Conservation (phyloP, 2,888 invertebrate genomes). For the Tiliacea citrago region DNA sequence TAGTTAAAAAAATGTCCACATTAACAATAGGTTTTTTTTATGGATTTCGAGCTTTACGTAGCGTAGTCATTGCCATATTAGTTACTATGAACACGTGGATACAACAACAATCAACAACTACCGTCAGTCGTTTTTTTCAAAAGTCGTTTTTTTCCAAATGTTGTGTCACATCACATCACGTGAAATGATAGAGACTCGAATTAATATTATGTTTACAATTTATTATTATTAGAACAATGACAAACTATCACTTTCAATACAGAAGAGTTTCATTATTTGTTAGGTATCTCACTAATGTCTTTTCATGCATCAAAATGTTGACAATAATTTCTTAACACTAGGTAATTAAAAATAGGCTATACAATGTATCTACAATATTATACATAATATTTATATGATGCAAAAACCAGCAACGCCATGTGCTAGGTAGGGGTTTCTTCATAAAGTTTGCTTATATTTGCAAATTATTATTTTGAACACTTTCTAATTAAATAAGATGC, state of each 20-base stretch:
- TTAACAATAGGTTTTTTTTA: neutral
- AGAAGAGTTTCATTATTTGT: conserved; percentile 59
- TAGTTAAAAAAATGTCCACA: neutral
- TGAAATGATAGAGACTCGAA: conserved; percentile 23
- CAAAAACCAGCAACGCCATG: conserved; percentile 38
- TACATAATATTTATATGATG: conserved; percentile 44
- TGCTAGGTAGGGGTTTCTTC: conserved; percentile 16
- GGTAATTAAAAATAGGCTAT: conserved; percentile 59
- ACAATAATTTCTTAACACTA: conserved; percentile 63
- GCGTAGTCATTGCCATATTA: neutral
- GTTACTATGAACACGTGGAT: conserved; percentile 9
- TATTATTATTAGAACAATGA: conserved; percentile 42
- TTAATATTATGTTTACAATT: conserved; percentile 43
- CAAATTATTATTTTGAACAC: conserved; percentile 47
- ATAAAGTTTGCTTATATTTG: conserved; percentile 28
- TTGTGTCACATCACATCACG: neutral
- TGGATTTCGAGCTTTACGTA: neutral
- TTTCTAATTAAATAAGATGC: conserved; percentile 33
- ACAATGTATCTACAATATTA: conserved; percentile 58
- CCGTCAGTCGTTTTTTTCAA: conserved; percentile 26
- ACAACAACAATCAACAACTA: conserved; percentile 18
- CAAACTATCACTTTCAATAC: conserved; percentile 50
- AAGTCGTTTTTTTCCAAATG: conserved; percentile 13
- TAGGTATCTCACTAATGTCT: conserved; percentile 87
- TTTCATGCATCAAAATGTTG: conserved; percentile 80